Evolutionary conservation across 64 coral and sea anemone genomes (phyloP).

Genomic region (Orbicella faveolata): DNA sequence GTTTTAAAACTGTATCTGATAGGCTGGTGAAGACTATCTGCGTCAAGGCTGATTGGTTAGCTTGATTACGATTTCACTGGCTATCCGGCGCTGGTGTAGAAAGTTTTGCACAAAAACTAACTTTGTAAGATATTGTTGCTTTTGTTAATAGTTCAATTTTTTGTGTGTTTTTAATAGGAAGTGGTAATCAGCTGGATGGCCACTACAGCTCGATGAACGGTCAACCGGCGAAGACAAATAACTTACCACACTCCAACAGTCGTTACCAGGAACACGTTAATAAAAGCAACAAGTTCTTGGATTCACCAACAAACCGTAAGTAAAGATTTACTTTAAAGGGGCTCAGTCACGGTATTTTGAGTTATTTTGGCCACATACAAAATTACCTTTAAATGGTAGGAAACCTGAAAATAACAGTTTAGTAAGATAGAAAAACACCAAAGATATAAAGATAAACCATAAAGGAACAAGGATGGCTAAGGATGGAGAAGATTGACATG

Average conservation of each 20-base stretch:
- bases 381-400: too few relatives aligned
- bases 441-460: too few relatives aligned
- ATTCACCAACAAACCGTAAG: constrained; percentile 32
- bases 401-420: too few relatives aligned
- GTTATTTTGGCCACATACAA: too few relatives aligned
- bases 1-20: neutral
- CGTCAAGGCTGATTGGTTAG: neutral
- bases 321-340: neutral
- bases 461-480: too few relatives aligned
- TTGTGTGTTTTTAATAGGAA: constrained; percentile 19
- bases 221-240: constrained; percentile 25
- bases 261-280: constrained; percentile 56
- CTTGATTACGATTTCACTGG: neutral
- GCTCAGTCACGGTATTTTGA: too few relatives aligned
- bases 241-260: constrained; percentile 46
- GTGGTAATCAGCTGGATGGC: constrained; percentile 26
- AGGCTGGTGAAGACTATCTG: neutral
- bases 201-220: neutral
- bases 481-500: too few relatives aligned
- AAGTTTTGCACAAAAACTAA: neutral
- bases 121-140: neutral
- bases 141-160: neutral
- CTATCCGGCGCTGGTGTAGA: neutral
- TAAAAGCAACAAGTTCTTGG: constrained; percentile 44
- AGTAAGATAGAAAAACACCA: too few relatives aligned